These are phyloP conservation scores for Indicator maculatus DNA, from an alignment of 2,113 vertebrate genomes.

Conservation along the genomic window DNA sequence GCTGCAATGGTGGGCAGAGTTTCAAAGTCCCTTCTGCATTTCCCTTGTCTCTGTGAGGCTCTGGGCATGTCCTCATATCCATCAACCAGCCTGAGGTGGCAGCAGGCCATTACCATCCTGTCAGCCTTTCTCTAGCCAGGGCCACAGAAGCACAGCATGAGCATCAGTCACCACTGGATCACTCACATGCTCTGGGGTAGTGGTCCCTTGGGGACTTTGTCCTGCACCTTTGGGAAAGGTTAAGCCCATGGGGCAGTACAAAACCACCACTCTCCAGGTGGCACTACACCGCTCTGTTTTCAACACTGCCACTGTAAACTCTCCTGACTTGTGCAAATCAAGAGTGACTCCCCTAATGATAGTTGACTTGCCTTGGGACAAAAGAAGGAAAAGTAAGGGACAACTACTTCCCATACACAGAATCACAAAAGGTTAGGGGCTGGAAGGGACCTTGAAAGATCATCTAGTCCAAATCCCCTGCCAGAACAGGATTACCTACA, in stretches of 20 bases:
- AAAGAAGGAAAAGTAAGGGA: background rate
- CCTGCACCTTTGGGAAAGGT: background rate
- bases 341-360: background rate
- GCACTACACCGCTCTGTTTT: background rate
- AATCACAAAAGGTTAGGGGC: no score
- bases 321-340: background rate
- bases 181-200: rapidly evolving
- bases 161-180: background rate
- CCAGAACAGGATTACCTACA: no score
- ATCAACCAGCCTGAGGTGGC: background rate
- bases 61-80: background rate
- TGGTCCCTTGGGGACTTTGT: background rate
- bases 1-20: background rate
- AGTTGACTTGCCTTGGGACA: background rate
- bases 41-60: background rate
- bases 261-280: background rate
- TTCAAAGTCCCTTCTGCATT: background rate
- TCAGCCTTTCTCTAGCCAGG: background rate
- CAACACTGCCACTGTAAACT: background rate
- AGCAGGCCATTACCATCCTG: background rate
- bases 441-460: no score
- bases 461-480: no score
- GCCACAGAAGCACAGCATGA: background rate
- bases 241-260: background rate
- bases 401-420: background rate